Percentiles rank a stretch among this genome's conserved stretches.
Evolutionary conservation across 2,113 vertebrate species (phyloP).

Genomic region (Beaufortia kweichowensis): DNA sequence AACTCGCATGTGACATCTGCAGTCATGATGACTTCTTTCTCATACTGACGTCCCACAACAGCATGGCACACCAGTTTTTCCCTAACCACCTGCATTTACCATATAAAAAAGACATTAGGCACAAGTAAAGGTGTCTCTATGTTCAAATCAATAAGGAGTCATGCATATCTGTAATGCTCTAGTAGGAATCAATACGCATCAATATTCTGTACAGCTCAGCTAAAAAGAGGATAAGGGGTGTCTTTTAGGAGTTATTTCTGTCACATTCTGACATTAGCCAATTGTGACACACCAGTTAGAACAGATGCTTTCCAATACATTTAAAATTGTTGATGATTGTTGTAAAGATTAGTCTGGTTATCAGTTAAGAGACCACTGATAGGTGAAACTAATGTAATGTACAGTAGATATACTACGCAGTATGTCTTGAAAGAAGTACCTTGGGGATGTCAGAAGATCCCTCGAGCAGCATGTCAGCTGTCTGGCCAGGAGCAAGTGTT

Average conservation of each 20-base stretch:
- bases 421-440: constrained; percentile 63
- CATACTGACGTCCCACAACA: constrained; percentile 64
- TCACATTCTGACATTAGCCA: constrained; percentile 31
- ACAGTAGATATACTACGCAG: not conserved
- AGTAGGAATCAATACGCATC: constrained; percentile 35
- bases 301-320: not conserved
- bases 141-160: constrained; percentile 48
- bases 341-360: not conserved
- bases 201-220: not conserved
- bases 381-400: not conserved
- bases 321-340: not conserved
- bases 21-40: constrained; percentile 70
- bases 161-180: constrained; percentile 31
- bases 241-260: constrained; percentile 36
- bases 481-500: constrained; percentile 77
- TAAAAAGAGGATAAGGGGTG: constrained; percentile 39
- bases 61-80: constrained; percentile 79
- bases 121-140: constrained; percentile 1
- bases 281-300: not conserved
- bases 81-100: constrained; percentile 70
- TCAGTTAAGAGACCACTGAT: not conserved
- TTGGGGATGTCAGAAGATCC: constrained; percentile 73
- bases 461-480: constrained; percentile 73
- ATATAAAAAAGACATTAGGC: constrained; percentile 3
- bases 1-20: constrained; percentile 80